phyloP scores from a whole-genome alignment of 2,888 invertebrate species.

The Hydriomena furcata region DNA sequence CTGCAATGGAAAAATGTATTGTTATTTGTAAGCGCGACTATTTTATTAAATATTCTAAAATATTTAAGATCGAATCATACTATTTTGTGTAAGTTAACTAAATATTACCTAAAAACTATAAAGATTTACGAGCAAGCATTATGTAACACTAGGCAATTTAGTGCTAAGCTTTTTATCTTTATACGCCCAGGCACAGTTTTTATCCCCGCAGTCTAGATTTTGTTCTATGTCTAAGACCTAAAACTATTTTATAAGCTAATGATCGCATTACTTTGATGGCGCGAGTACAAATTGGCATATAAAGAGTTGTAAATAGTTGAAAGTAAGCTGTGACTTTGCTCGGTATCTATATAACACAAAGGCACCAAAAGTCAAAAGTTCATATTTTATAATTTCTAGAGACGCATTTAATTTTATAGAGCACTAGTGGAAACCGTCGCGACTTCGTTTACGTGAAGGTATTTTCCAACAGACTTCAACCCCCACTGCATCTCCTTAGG shows the following conservation, averaged over 20 bases:
- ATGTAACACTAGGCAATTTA: background rate
- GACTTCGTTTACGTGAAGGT: too few species aligned
- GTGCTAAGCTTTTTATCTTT: constrained; percentile 9
- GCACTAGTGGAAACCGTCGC: too few species aligned
- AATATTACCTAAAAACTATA: too few species aligned
- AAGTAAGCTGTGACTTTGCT: constrained; percentile 1
- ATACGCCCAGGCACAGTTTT: constrained; percentile 10
- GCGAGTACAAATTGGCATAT: constrained; percentile 7
- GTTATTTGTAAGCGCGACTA: too few species aligned
- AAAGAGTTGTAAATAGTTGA: constrained; percentile 10
- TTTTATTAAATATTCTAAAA: too few species aligned
- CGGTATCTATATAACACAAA: background rate
- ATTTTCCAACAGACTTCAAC: too few species aligned
- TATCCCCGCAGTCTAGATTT: constrained; percentile 5
- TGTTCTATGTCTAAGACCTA: constrained; percentile 9
- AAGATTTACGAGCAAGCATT: background rate
- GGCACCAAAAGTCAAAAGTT: background rate
- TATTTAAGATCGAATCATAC: too few species aligned
- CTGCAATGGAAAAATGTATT: too few species aligned
- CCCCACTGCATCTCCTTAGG: too few species aligned
- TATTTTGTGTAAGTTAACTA: too few species aligned
- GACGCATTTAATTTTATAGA: too few species aligned
- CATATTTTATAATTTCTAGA: background rate
- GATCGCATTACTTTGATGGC: constrained; percentile 26
- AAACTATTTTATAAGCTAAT: constrained; percentile 14